phyloP scores from a whole-genome alignment of 2,888 invertebrate genomes.

The Temnothorax ravouxi region DNA sequence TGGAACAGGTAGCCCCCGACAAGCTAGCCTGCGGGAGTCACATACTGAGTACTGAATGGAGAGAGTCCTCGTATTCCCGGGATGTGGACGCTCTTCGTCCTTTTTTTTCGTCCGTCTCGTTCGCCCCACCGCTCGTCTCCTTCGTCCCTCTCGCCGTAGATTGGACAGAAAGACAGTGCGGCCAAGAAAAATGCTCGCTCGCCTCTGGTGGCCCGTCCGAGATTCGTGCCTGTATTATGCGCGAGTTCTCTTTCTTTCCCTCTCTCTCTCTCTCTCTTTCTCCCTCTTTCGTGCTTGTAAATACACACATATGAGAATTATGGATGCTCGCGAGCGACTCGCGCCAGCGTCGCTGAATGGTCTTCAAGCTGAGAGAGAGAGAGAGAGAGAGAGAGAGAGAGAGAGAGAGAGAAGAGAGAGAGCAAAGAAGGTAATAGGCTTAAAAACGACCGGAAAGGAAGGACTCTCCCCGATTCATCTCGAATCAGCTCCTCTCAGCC shows the following conservation, averaged over 20 bases:
- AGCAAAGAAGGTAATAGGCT: conserved; percentile 74
- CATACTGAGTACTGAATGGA: conserved; percentile 74
- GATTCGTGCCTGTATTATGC: conserved; percentile 50
- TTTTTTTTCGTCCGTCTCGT: conserved; percentile 46
- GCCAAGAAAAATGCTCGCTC: conserved; percentile 61
- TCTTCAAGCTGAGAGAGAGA: not conserved
- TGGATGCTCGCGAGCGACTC: conserved; percentile 72
- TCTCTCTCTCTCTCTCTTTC: not conserved
- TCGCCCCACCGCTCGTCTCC: conserved; percentile 25
- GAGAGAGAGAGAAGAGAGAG: conserved; percentile 38
- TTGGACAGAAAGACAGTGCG: conserved; percentile 51
- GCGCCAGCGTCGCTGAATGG: conserved; percentile 69
- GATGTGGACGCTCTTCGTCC: conserved; percentile 66
- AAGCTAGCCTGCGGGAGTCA: conserved; percentile 65
- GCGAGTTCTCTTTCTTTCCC: not conserved
- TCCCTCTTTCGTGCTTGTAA: conserved; percentile 70
- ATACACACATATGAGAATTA: conserved; percentile 76
- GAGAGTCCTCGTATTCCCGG: conserved; percentile 68
- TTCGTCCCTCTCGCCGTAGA: conserved; percentile 36
- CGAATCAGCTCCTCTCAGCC: conserved; percentile 61
- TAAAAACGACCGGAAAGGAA: conserved; percentile 76
- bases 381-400: conserved; percentile 12
- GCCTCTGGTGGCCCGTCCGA: conserved; percentile 64
- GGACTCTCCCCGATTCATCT: conserved; percentile 69
- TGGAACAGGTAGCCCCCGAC: conserved; percentile 81